Base-by-base conservation (phyloP, 2,113 vertebrate species). In the Climacteris rufus region DNA sequence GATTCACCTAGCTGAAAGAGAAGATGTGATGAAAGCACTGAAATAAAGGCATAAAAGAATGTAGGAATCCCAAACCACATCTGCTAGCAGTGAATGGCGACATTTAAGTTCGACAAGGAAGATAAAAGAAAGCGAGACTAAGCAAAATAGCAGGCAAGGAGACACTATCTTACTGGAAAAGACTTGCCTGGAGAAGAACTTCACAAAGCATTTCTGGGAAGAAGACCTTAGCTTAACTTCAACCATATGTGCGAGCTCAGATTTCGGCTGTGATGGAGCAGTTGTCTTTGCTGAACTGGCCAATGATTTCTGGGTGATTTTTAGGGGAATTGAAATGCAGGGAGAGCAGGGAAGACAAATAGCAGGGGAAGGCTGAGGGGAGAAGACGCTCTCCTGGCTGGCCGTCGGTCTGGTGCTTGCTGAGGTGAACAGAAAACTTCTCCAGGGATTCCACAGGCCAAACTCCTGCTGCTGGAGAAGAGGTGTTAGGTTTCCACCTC, bases 1-100 rank as follows among this genome's bases (percentile, higher is more conserved):
- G 96, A 97, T 97, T 97, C 96, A 92, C 95, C 96, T 94, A 95
- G 96, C 90, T 96, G 96, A 98, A 98, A 96, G 91, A 95, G 92
- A 91, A 96, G 96, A 89, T 96, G 92, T 91, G 94, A 97, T 96
- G 96, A 96, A 97, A 97, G 94, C 94, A 83, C 90, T 96, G 96
- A 97, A 97, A 96, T 96, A 90, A 94, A 97, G 90, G 96, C 96
- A 96, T 64, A 95, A 97, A 97, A 95, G 96, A 97, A 96, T 94
- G 93, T 44, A 95, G 77, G 84, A 97, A 92, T 83, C 93, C 92
- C 89, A 94, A 97, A 96, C 90, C 90, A 95, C 97, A 95, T 95
- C 91, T 96, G 96, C 94, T 83, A 95, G 93, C 63, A 93, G 92
- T 93, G 95, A 94, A 95, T 96, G 89, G 94, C 45, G 96, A 97